Evolutionary conservation across 2,113 vertebrate genomes (phyloP).

Genomic region (Gobiocypris rarus): DNA sequence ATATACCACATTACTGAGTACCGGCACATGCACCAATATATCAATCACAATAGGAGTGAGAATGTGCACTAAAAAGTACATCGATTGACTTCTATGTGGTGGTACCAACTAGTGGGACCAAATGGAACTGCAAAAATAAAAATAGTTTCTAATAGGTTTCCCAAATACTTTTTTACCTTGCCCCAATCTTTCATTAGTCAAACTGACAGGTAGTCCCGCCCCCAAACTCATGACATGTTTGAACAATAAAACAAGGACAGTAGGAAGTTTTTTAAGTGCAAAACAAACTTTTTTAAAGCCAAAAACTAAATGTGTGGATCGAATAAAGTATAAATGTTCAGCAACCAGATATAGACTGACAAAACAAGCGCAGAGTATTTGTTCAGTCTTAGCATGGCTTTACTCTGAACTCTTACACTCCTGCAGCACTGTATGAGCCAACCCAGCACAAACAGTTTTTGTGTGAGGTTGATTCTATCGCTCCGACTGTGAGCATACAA

Average conservation of each 20-base stretch:
- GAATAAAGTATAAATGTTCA: constrained; percentile 1
- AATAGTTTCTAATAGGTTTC: neutral
- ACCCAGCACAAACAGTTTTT: constrained; percentile 4
- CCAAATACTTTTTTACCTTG: neutral
- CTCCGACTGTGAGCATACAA: constrained; percentile 26
- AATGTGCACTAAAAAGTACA: neutral
- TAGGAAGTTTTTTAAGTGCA: neutral
- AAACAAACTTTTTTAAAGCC: neutral
- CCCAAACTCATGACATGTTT: neutral
- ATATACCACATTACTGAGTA: no score
- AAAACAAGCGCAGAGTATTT: constrained; percentile 6
- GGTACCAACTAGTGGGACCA: neutral
- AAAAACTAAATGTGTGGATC: neutral
- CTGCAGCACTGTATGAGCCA: constrained; percentile 8
- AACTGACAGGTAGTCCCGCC: neutral
- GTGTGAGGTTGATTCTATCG: constrained; percentile 28
- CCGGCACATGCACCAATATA: neutral
- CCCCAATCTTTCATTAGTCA: neutral
- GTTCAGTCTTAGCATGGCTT: neutral
- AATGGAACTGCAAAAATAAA: neutral
- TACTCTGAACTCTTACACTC: constrained; percentile 17
- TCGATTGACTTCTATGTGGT: neutral
- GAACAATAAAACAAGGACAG: neutral
- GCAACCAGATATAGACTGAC: neutral
- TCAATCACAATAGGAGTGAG: neutral